These are phyloP conservation scores for Propithecus deckenii DNA, from an alignment of 2,797 vertebrate species.

Conservation along the genomic window DNA sequence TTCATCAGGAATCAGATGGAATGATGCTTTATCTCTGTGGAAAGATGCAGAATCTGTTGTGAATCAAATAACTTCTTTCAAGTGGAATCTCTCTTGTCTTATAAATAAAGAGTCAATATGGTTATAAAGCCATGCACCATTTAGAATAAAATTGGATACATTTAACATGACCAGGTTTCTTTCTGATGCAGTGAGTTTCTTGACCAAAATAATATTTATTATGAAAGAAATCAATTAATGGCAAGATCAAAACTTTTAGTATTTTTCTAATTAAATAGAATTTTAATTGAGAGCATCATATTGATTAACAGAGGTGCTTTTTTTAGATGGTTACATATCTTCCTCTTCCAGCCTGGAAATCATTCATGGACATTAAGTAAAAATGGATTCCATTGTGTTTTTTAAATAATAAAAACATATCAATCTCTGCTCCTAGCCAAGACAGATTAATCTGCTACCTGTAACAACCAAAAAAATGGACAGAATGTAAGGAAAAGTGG, in stretches of 20 bases:
- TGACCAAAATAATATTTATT: background rate
- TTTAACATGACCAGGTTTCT: background rate
- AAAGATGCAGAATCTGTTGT: background rate
- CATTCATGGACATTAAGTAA: background rate
- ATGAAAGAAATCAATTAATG: constrained; percentile 17
- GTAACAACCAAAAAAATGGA: background rate
- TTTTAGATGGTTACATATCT: background rate
- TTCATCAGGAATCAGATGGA: background rate
- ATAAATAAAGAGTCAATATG: background rate
- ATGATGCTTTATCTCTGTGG: background rate
- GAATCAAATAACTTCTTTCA: background rate
- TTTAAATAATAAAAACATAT: background rate
- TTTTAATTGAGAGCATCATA: background rate
- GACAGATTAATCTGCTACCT: background rate
- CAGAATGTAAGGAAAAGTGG: background rate
- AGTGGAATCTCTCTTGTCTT: background rate
- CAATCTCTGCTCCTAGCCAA: background rate
- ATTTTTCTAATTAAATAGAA: background rate
- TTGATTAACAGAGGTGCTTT: background rate
- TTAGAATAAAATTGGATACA: background rate
- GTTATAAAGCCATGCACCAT: background rate
- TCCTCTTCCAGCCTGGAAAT: background rate
- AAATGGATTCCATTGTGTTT: background rate
- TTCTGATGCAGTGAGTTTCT: background rate
- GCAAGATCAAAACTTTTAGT: background rate